Evolutionary conservation across 1,140 invertebrate species (phyloP), one percentile per base, ranked within the genome.

Genomic region (Drosophila virilis): DNA sequence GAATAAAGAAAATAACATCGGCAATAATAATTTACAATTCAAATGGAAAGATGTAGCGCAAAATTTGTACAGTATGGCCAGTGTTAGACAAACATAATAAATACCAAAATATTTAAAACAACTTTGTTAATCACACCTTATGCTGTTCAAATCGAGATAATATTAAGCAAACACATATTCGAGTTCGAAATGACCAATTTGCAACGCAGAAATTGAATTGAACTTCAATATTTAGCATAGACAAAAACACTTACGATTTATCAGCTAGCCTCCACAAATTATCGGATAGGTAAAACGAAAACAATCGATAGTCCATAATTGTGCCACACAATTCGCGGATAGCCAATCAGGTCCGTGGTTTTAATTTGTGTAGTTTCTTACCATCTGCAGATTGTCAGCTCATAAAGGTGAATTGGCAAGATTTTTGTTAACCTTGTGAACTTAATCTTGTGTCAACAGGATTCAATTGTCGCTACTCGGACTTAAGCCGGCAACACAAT

Each of bases 271-370:
- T 4, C 28, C 28, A 59, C 57, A 1, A 12, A n/a, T 6, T 32
- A n/a, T 17, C 6, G 8, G 37, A n/a, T 6, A 42, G 17, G 0
- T n/a, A 40, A 6, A 58, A 46, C 42, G 6, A 35, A 17, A 5
- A 9, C 12, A 40, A 59, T 59, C 57, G 57, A 59, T 59, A 46
- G 12, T 2, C 13, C 0, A 13, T 12, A n/a, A n/a, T 15, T 46
- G 13, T 35, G 17, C 8, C 52, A 38, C 15, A 7, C 40, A 35
- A 7, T 46, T 59, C 42, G 13, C 42, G 57, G 32, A 59, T 59
- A 35, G 8, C 15, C 9, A 9, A 12, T 35, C 46, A 10, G 6
- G 13, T 46, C 10, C 6, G 13, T 42, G 48, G 10, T 45, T 15
- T 59, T 46, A 46, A 17, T 46, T 35, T 17, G 8, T 35, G 10